A percentile compares a stretch with the other conserved stretches of the same genome.
Evolutionary conservation across 2,888 invertebrate genomes (phyloP).

Genomic region (Leptopterna dolabrata): DNA sequence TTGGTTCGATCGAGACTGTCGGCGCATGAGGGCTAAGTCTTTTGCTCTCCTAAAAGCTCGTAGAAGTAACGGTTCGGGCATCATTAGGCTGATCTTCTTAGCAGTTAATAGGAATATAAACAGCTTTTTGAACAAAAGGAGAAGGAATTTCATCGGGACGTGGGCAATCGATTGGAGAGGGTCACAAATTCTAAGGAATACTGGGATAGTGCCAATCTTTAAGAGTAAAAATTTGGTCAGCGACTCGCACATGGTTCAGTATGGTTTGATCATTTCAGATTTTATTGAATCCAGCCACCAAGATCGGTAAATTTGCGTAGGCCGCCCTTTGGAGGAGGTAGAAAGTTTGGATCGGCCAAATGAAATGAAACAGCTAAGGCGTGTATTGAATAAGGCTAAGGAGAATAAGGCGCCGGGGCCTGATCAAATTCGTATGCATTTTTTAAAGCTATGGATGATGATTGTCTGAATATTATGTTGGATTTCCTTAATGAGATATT

Average conservation of each 20-base stretch:
- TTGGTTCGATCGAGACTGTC: conserved; percentile 4
- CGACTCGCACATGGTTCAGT: neutral
- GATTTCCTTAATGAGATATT: neutral
- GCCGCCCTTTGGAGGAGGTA: neutral
- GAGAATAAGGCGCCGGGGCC: neutral
- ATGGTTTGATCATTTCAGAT: neutral
- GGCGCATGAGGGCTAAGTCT: neutral
- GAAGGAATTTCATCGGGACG: neutral
- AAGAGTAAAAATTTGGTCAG: neutral
- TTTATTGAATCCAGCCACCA: neutral
- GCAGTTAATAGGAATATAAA: neutral
- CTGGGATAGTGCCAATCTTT: neutral
- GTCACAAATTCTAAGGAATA: neutral
- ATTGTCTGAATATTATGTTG: neutral
- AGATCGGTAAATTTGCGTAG: neutral
- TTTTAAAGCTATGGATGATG: neutral
- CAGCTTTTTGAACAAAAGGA: neutral
- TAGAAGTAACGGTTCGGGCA: neutral
- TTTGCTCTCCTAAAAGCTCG: neutral
- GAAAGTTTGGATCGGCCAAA: neutral
- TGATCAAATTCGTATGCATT: neutral
- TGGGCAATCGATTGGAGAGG: neutral
- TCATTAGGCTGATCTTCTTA: conserved; percentile 36
- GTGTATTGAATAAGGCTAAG: neutral
- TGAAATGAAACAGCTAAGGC: neutral